Conservation (phyloP, 2,113 vertebrate genomes). For the Poeciliopsis turrubarensis region DNA sequence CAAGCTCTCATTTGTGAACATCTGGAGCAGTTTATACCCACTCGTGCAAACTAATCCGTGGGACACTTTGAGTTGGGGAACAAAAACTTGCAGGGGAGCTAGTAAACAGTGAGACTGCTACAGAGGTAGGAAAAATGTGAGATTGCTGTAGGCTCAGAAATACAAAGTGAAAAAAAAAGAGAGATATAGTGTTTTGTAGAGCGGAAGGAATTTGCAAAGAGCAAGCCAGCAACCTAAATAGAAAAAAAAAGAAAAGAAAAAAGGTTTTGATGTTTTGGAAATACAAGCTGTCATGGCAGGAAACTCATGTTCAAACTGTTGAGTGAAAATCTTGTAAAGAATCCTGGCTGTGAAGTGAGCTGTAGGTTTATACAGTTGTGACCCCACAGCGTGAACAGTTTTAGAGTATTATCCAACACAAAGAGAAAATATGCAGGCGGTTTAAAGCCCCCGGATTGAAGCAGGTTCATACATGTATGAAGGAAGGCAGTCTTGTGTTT, state of each 20-base stretch:
- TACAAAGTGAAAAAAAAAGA: background rate
- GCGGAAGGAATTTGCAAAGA: slow-evolving; percentile 23
- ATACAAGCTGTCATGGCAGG: slow-evolving; percentile 7
- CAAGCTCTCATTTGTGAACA: slow-evolving; percentile 74
- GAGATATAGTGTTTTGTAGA: background rate
- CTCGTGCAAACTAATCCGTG: slow-evolving; percentile 61
- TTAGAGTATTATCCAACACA: slow-evolving; percentile 16
- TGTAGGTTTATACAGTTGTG: slow-evolving; percentile 26
- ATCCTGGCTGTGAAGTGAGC: slow-evolving; percentile 14
- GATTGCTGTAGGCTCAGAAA: slow-evolving; percentile 19
- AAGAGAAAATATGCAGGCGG: slow-evolving; percentile 25
- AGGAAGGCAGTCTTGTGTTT: slow-evolving; percentile 3
- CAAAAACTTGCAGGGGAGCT: slow-evolving; percentile 57
- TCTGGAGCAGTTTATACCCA: slow-evolving; percentile 77
- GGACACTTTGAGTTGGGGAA: slow-evolving; percentile 70
- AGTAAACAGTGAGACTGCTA: slow-evolving; percentile 44
- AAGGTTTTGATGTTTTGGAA: slow-evolving; percentile 26
- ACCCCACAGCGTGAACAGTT: slow-evolving; percentile 23
- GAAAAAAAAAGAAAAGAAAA: background rate
- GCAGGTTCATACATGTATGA: slow-evolving; percentile 30
- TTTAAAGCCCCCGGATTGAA: slow-evolving; percentile 16
- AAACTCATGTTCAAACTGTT: slow-evolving; percentile 28
- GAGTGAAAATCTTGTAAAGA: slow-evolving; percentile 11
- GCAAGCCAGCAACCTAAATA: background rate
- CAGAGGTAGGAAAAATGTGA: slow-evolving; percentile 4